Base-by-base conservation (phyloP, 2,113 vertebrate species). In the Coregonus clupeaformis region DNA sequence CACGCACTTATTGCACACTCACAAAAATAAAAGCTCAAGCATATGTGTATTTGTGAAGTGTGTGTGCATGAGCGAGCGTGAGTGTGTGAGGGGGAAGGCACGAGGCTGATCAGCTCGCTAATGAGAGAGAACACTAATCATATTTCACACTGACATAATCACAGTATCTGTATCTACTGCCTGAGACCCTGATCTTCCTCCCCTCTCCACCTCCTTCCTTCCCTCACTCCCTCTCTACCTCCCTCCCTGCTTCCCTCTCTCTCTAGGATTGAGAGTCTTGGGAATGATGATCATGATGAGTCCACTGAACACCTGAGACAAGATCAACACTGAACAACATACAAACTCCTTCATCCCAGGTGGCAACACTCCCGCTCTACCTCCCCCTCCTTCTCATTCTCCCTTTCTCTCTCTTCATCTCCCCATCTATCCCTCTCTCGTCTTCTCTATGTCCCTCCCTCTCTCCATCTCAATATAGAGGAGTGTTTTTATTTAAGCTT, bases 101-200 rank as follows among this genome's bases (percentile, higher is more conserved):
- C 29, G 29, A 82, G 81, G 77, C 79, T 81, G 77, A 88, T 88
- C 82, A 82, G 77, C 80, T 84, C 78, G 68, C 77, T 86, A 83
- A 86, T 86, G 77, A 87, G 83, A 82, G 76, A 68, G 80, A 89
- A 84, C 76, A 84, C 72, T 72, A 69, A 78, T 88, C 87, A 91
- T 85, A 85, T 89, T 86, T 89, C 83, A 87, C 85, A 84, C 64
- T 70, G 81, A 85, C 82, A 82, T 75, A 85, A 87, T 84, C 84
- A 75, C 80, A 85, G 85, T 85, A 90, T 90, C 86, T 86, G 82
- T 84, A 89, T 88, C 79, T 47, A 49, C 75, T 69, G 76, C 12
- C 36, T 49, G 64, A 68, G 59, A 5, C 73, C n/a, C 60, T 78
- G 66, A 45, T 62, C 12, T 63, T 16, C 29, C 60, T 13, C 63